Percentiles rank a stretch among this genome's conserved stretches.
phyloP scores from a whole-genome alignment of 2,797 vertebrate genomes.

The Brachyrhaphis roseni region DNA sequence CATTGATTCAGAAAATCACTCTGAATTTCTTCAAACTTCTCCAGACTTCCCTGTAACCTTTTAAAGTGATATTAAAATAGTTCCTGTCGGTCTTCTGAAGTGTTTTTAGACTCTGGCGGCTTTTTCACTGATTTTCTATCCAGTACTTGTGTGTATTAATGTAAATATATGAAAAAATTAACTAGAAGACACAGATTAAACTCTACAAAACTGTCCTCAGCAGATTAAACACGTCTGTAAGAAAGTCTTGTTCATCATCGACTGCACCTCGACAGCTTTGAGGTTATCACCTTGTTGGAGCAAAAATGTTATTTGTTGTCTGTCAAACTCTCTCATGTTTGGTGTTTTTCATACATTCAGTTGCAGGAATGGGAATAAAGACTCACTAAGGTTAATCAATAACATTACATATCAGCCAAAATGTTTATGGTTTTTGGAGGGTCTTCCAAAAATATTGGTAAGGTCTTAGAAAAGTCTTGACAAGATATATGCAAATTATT shows the following conservation, averaged over 20 bases:
- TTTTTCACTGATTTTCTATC: not conserved
- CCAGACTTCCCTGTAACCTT: not conserved
- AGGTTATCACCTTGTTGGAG: not conserved
- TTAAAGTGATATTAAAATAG: not conserved
- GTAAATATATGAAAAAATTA: not conserved
- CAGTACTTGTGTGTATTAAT: not conserved
- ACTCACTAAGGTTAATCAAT: not conserved
- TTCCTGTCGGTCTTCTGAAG: not conserved
- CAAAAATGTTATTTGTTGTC: not conserved
- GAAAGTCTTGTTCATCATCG: not conserved
- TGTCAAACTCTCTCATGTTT: not conserved
- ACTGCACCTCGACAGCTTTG: not conserved
- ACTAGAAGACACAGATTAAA: not conserved
- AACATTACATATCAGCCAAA: not conserved
- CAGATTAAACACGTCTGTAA: not conserved
- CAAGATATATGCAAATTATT: not conserved
- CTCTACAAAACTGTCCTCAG: not conserved
- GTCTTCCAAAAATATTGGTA: not conserved
- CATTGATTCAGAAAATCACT: constrained; percentile 3
- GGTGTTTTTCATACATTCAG: not conserved
- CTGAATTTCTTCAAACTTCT: not conserved
- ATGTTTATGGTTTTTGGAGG: not conserved
- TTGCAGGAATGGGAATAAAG: not conserved
- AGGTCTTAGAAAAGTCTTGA: not conserved
- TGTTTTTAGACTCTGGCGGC: not conserved